Evolutionary conservation across 2,888 invertebrate species (phyloP), one percentile per base, ranked within the genome.

Genomic region (Gandaritis pyraliata): DNA sequence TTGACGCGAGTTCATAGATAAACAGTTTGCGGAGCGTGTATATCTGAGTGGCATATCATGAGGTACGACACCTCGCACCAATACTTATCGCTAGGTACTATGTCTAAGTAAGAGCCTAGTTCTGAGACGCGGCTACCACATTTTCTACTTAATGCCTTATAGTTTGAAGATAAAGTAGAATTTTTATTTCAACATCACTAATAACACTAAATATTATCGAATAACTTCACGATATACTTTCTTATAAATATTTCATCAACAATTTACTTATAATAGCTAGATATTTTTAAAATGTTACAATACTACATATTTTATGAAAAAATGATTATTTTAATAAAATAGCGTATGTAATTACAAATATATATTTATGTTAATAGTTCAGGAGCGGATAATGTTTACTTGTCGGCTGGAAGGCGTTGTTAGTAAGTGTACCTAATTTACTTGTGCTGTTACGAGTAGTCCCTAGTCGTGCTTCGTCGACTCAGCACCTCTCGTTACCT

Each of bases 1-100:
- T 80, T 77, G 78, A 76, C 77, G 73, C 65, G 64, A 70, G 65
- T 66, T 67, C 64, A 69, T 12, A 50, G 49, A 68, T 58, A 62
- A 47, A 56, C 49, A 57, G 65, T 68, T 59, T 58, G 68, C 55
- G 57, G 51, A 53, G 56, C 69, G 71, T 65, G 65, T 73, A 43
- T 78, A 78, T 75, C 77, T 71, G 74, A 73, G 70, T 74, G 76
- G 81, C 83, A 85, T 83, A 84, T 85, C 85, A 82, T 23, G 66
- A 71, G 72, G 64, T 75, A 66, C n/a, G n/a, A n/a, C n/a, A n/a
- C n/a, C n/a, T n/a, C n/a, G n/a, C n/a, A n/a, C 63, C 64, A 49
- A 59, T 66, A 58, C 49, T 30, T 52, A 65, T 66, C 65, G 65
- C 70, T 63, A 62, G 51, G 43, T 43, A 16, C 50, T 67, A 54